Conservation (phyloP, 2,113 vertebrate genomes). For the Tragelaphus scriptus region DNA sequence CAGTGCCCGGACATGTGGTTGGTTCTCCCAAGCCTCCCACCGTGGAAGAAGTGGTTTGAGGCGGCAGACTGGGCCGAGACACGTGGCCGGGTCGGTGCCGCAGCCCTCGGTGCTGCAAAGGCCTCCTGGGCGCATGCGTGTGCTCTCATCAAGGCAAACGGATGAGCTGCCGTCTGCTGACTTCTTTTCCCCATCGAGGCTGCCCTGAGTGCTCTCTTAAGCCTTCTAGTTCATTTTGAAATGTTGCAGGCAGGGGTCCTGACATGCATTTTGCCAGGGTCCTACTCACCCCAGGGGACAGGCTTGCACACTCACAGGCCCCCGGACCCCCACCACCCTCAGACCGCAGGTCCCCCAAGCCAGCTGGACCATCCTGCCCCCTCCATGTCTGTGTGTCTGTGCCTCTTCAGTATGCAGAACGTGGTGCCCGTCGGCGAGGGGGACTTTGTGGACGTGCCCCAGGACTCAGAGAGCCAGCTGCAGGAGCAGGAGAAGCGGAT, state of each 20-base stretch:
- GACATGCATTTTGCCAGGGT: not conserved
- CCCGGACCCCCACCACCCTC: not conserved
- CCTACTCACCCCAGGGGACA: not conserved
- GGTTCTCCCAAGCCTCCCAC: not conserved
- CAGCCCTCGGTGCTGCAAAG: not conserved
- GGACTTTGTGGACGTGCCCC: conserved; percentile 83
- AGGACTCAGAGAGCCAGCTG: conserved; percentile 89
- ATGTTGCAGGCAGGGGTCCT: not conserved
- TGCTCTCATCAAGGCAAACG: not conserved
- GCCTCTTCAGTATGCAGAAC: conserved; percentile 90
- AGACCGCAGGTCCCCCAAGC: not conserved
- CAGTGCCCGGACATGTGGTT: not conserved
- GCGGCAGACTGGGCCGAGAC: not conserved
- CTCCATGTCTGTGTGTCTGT: conserved; percentile 70
- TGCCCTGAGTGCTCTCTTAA: not conserved
- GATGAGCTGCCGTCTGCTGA: not conserved
- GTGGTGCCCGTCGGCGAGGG: conserved; percentile 90
- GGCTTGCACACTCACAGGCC: not conserved
- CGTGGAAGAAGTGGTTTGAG: not conserved
- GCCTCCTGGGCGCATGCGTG: not conserved
- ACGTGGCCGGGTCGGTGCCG: no score
- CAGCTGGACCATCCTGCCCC: conserved; percentile 45
- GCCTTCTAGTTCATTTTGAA: not conserved
- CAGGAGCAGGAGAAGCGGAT: conserved; percentile 98
- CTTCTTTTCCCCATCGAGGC: not conserved